Evolutionary conservation across 1,140 invertebrate genomes (phyloP), one percentile per base, ranked within the genome.

Genomic region (Drosophila guanche): DNA sequence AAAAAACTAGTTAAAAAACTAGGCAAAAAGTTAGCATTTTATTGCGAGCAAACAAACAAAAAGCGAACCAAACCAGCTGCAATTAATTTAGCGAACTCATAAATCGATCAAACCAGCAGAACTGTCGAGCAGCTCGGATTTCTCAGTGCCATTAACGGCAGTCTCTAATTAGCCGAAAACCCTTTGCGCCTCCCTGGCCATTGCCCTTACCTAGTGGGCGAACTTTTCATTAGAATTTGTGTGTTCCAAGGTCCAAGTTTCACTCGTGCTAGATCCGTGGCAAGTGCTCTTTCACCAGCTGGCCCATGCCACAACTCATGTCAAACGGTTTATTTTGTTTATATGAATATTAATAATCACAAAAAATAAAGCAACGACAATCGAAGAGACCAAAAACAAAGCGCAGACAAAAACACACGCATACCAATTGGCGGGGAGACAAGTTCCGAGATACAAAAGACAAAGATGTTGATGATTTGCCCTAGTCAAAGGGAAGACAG

Each of bases 391-490:
- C 54, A 58, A 59, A 40, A 42, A 37, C 58, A 37, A 42, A 79
- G 56, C 5, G 60, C 57, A 10, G 14, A 37, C 33, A 10, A 4
- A 75, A 51, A 50, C 50, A 50, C 12, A 60, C 76, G 76, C 76
- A 68, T 67, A 67, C 57, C 59, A 85, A 79, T 85, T 85, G 57
- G 42, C 29, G n/a, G 41, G 33, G 41, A 41, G 33, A 37, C 10
- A 10, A 37, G 33, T 12, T 37, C 33, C 33, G 33, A 50, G 52
- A 42, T 42, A 37, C n/a, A 33, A 12, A 47, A 58, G 56, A 45
- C n/a, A 27, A 37, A 37, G n/a, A 42, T 55, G 51, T 16, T 48
- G 23, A 37, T 20, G 16, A 14, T 4, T 29, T 50, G 50, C 33
- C 20, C 12, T 48, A 14, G 23, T 48, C n/a, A n/a, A 23, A 55